phyloP scores from a whole-genome alignment of 2,888 invertebrate species.

The Diaphora mendica region DNA sequence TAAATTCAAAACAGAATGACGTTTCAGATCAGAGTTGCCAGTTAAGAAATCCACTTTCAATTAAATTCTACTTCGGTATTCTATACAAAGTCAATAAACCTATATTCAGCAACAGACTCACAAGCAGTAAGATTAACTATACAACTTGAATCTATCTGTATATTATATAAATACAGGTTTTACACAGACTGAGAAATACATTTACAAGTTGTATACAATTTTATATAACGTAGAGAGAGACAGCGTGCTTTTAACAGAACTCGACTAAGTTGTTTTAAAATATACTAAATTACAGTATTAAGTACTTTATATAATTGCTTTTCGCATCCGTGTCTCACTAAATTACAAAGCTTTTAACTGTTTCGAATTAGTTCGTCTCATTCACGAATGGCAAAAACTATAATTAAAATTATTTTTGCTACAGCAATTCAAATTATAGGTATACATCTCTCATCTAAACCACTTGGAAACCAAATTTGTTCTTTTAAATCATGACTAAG shows the following conservation, averaged over 20 bases:
- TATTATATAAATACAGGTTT: neutral
- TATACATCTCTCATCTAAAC: neutral
- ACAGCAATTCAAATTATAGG: neutral
- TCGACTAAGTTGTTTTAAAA: slow-evolving; percentile 14
- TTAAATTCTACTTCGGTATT: neutral
- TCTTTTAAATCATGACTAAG: slow-evolving; percentile 3
- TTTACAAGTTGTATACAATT: neutral
- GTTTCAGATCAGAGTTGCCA: neutral
- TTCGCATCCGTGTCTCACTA: slow-evolving; percentile 25
- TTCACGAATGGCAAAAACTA: slow-evolving; percentile 6
- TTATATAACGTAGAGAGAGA: neutral
- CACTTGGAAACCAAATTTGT: slow-evolving; percentile 2
- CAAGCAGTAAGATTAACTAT: neutral
- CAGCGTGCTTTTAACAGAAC: slow-evolving; percentile 7
- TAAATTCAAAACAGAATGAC: neutral
- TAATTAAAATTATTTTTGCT: slow-evolving; percentile 4
- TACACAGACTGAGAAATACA: neutral
- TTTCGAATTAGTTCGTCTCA: slow-evolving; percentile 19
- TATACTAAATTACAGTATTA: slow-evolving; percentile 20
- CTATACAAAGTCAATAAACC: neutral
- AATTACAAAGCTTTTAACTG: slow-evolving; percentile 23
- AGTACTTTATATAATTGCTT: slow-evolving; percentile 27
- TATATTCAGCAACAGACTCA: neutral
- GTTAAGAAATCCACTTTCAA: neutral
- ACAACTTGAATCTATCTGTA: neutral